Percentiles rank a stretch among this genome's conserved stretches.
Conservation (phyloP, 2,888 invertebrate genomes). For the Oxytorus armatus region DNA sequence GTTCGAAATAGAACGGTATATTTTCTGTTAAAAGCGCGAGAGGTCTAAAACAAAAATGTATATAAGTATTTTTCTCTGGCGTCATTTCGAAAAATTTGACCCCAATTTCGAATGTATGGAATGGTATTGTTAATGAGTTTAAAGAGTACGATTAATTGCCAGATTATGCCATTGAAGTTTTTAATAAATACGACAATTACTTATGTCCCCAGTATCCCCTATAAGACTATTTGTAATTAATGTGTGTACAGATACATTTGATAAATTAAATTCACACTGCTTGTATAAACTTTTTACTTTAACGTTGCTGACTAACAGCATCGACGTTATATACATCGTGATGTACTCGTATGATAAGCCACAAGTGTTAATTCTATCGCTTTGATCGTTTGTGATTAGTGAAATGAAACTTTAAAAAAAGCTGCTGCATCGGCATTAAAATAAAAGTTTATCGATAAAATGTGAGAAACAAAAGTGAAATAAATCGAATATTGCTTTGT, state of each 20-base stretch:
- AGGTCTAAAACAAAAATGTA: too few species aligned
- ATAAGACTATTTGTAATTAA: too few species aligned
- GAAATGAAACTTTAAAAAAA: constrained; percentile 22
- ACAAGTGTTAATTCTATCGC: constrained; percentile 10
- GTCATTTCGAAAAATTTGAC: too few species aligned
- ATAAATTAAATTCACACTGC: not conserved
- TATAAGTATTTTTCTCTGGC: too few species aligned
- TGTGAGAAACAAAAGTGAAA: not conserved
- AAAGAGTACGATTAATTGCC: too few species aligned
- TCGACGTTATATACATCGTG: not conserved
- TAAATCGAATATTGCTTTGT: not conserved
- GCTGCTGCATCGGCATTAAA: constrained; percentile 9
- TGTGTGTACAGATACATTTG: not conserved
- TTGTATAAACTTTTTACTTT: not conserved
- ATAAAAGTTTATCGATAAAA: constrained; percentile 20
- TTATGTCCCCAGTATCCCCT: too few species aligned
- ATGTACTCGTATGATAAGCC: not conserved
- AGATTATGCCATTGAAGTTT: too few species aligned
- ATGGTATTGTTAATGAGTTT: too few species aligned
- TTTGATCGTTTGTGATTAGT: constrained; percentile 17
- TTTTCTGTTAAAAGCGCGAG: too few species aligned
- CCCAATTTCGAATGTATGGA: too few species aligned
- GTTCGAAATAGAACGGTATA: too few species aligned
- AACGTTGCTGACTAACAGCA: not conserved
- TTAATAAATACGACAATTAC: too few species aligned